Base-by-base conservation (phyloP, 2,888 invertebrate genomes). In the Cremastinae sp. region DNA sequence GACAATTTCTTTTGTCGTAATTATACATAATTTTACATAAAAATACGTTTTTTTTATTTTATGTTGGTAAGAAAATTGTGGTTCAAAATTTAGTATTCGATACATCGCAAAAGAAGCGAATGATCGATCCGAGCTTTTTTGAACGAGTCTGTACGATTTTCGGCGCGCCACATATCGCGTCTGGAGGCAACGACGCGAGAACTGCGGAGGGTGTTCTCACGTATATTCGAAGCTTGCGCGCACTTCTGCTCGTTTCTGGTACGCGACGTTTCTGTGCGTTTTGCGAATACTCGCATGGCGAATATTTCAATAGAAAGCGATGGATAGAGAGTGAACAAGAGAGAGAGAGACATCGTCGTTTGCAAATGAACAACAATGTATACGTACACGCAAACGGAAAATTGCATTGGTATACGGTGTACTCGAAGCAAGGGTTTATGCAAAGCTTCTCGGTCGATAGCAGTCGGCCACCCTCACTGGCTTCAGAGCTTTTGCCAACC, bases 391-490 rank as follows among this genome's bases (percentile, higher is more conserved):
- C 16, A n/a, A 39, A 12, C 14, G 12, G 59, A 37, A n/a, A n/a
- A 9, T 47, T 14, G 39, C n/a, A 55, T 69, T 18, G 66, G 35
- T 56, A 64, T 61, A 49, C 80, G 80, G 75, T 79, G 80, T 79
- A 72, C 71, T 75, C 78, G 49, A 41, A 14, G 77, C 75, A 82
- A 81, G 81, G 85, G 80, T 85, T 84, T 82, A 83, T 80, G 85
- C 81, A 82, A 83, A 82, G 84, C 82, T 81, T 61, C 73, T 45
- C 82, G 85, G 81, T 85, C 85, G 81, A 85, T 85, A 85, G 80
- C 79, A 82, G 83, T 81, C 83, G 81, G 81, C 83, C 82, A 81
- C 82, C 81, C 81, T 79, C 81, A 74, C 81, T 71, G 81, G 83
- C 83, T 84, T 83, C 82, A 41, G 2, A 79, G 80, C 78, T 80